These are phyloP conservation scores for Serripes groenlandicus DNA, from an alignment of 2,888 invertebrate species.

Conservation along the genomic window DNA sequence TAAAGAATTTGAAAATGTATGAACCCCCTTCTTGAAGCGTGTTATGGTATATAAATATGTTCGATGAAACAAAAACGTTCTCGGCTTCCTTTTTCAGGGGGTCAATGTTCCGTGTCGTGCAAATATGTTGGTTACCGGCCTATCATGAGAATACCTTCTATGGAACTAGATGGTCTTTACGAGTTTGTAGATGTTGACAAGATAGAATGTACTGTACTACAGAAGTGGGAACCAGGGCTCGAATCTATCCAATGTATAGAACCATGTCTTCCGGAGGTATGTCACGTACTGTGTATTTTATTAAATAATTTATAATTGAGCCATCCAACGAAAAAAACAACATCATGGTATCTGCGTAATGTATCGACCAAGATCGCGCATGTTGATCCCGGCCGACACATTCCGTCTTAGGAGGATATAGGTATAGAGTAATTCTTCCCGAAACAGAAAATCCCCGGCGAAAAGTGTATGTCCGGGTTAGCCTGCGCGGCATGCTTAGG, in stretches of 20 bases:
- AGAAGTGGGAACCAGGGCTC: slow-evolving; percentile 74
- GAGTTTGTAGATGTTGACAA: slow-evolving; percentile 41
- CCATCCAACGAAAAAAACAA: neutral
- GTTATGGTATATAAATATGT: too few species aligned
- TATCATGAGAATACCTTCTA: slow-evolving; percentile 23
- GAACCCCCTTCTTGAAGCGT: too few species aligned
- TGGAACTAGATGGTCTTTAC: slow-evolving; percentile 5
- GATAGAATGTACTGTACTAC: slow-evolving; percentile 72
- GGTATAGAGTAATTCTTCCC: too few species aligned
- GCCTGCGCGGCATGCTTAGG: too few species aligned
- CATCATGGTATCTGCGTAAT: neutral
- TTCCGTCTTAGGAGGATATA: neutral
- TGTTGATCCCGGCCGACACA: neutral
- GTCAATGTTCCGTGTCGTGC: slow-evolving; percentile 71
- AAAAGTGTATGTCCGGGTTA: too few species aligned
- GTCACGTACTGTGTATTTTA: neutral
- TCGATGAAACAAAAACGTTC: too few species aligned
- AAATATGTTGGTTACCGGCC: slow-evolving; percentile 57
- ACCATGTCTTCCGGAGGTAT: slow-evolving; percentile 13
- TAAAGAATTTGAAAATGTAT: too few species aligned
- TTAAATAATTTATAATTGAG: neutral
- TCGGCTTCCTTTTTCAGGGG: slow-evolving; percentile 65
- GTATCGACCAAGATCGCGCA: neutral
- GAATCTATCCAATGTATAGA: slow-evolving; percentile 68
- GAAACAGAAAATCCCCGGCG: too few species aligned